phyloP scores from a whole-genome alignment of 2,797 vertebrate species.

The Pyrocephalus nanus region DNA sequence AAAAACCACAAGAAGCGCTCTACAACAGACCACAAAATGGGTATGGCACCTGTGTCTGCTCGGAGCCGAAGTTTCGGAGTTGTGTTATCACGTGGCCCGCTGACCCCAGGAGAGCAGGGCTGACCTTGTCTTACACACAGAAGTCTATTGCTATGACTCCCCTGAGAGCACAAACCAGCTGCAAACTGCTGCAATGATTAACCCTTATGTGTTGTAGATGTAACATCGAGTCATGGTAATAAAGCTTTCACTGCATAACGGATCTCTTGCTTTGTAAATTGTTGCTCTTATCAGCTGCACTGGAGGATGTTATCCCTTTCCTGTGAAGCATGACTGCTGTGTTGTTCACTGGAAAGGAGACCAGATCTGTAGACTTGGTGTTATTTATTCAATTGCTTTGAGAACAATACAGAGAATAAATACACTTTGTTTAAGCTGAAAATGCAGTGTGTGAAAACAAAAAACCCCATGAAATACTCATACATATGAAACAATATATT shows the following conservation, averaged over 20 bases:
- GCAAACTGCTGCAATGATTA: constrained; percentile 75
- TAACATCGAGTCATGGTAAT: constrained; percentile 70
- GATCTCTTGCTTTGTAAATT: constrained; percentile 65
- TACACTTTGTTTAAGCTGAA: background rate
- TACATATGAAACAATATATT: constrained; percentile 53
- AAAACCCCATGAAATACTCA: background rate
- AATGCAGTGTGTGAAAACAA: background rate
- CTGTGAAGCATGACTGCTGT: constrained; percentile 57
- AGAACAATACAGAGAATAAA: constrained; percentile 4
- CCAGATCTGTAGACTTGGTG: constrained; percentile 17
- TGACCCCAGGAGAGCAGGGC: constrained; percentile 60
- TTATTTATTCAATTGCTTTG: constrained; percentile 44
- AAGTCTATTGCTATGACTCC: constrained; percentile 72
- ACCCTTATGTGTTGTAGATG: constrained; percentile 73
- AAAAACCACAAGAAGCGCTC: constrained; percentile 53
- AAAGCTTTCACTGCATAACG: constrained; percentile 68
- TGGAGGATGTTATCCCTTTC: constrained; percentile 49
- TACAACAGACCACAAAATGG: constrained; percentile 46
- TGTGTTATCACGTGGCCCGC: constrained; percentile 60
- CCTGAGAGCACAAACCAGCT: constrained; percentile 67
- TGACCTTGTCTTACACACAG: constrained; percentile 63
- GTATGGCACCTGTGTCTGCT: constrained; percentile 66
- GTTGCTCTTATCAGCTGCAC: constrained; percentile 68
- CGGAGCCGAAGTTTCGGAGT: constrained; percentile 30
- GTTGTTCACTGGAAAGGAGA: constrained; percentile 17